phyloP scores from a whole-genome alignment of 2,113 vertebrate genomes.

The Megaceryle maxima region DNA sequence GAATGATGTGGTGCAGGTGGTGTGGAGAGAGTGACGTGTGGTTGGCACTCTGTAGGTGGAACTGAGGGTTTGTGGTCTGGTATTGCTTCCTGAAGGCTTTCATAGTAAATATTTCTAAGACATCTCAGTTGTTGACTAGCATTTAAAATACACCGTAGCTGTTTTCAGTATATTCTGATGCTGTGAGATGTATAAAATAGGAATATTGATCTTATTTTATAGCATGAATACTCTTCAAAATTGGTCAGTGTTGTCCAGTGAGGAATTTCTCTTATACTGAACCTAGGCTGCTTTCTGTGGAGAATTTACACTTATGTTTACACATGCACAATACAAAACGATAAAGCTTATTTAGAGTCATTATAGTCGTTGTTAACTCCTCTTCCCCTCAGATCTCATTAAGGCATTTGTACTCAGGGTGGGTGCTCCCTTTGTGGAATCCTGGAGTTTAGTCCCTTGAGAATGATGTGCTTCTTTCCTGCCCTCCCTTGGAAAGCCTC shows the following conservation, averaged over 20 bases:
- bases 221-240: background rate
- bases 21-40: background rate
- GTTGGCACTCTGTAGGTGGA: rapidly evolving
- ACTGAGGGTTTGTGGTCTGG: background rate
- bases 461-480: background rate
- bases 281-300: background rate
- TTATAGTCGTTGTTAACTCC: background rate
- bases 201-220: background rate
- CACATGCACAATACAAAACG: background rate
- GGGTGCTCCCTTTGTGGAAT: background rate
- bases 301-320: background rate
- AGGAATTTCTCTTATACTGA: background rate
- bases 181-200: background rate
- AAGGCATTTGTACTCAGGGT: background rate
- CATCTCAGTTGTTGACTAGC: background rate
- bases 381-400: slow-evolving; percentile 22
- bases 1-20: too few species aligned
- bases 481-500: background rate
- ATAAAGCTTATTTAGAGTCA: background rate
- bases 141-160: background rate
- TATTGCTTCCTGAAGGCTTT: background rate
- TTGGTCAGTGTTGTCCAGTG: background rate
- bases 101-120: background rate
- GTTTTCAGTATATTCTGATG: background rate
- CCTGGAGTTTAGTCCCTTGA: background rate